Evolutionary conservation across 2,797 vertebrate species (phyloP).

Genomic region (Microtus agrestis): DNA sequence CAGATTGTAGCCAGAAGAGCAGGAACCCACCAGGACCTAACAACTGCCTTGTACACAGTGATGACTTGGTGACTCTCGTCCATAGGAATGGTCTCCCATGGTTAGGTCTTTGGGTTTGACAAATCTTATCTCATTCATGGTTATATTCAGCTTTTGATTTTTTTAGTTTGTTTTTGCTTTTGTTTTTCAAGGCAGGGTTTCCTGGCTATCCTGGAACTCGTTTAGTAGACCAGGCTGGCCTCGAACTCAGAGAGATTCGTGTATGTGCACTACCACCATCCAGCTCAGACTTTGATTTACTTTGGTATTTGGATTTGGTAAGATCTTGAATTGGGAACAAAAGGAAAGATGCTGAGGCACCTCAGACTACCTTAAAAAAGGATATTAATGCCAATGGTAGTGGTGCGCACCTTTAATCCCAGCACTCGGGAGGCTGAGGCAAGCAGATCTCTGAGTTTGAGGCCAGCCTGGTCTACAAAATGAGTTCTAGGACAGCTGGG

Average conservation of each 20-base stretch:
- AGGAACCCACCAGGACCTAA: constrained; percentile 10
- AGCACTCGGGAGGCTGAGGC: no score
- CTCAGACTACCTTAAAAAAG: constrained; percentile 44
- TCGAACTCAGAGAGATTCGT: not conserved
- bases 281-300: not conserved
- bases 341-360: constrained; percentile 27
- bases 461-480: no score
- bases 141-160: not conserved
- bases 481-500: no score
- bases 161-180: no score
- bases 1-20: not conserved
- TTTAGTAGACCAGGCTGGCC: not conserved
- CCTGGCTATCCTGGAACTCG: not conserved
- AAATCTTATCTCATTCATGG: not conserved
- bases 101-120: not conserved
- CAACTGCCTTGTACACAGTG: not conserved
- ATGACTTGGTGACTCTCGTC: not conserved
- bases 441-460: no score
- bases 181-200: not conserved
- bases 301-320: constrained; percentile 50
- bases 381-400: not conserved
- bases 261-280: not conserved
- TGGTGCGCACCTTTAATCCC: no score
- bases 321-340: constrained; percentile 19
- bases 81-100: not conserved